Base-by-base conservation (phyloP, 1,140 invertebrate species). In the Drosophila parvula region DNA sequence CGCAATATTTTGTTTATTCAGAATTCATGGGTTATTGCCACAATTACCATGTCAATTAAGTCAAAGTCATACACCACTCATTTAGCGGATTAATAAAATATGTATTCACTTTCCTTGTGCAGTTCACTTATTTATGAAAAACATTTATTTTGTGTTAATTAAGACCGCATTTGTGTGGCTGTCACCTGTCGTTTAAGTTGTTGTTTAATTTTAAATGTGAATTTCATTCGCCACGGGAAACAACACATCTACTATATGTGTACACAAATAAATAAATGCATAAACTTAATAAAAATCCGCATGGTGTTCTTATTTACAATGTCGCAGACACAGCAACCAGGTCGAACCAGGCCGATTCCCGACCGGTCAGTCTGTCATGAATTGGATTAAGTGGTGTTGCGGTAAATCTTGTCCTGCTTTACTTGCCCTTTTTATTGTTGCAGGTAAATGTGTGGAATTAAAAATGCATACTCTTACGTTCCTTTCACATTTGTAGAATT, bases 11-110 rank as follows among this genome's bases (percentile, higher is more conserved):
- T 9, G 22, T 45, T 43, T 67, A 10, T n/a, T 38, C n/a, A 28
- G 2, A 47, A 48, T 38, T 6, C 16, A 56, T 70, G 18, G 0
- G 30, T 34, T 64, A 30, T 36, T 38, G 63, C 45, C 55, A 63
- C 57, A 71, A 57, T 65, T 60, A 69, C 45, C 64, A 50, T 59
- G 82, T 86, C 82, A 86, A 86, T 86, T 86, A 86, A 48, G 58
- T 68, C 45, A 62, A 50, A 43, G 38, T 14, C 67, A 45, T 12
- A 34, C 40, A 47, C 11, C 5, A 30, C 38, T 45, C 51, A 50
- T 44, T 41, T 8, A 12, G 22, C 30, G 47, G 9, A 48, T 58
- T 18, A 30, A 60, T 65, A 43, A 16, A 45, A 28, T n/a, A 62
- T 59, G 47, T 28, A 44, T 56, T 40, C 9, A 27, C 27, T 36